phyloP scores from a whole-genome alignment of 2,888 invertebrate species.

The Bombylius discolor region DNA sequence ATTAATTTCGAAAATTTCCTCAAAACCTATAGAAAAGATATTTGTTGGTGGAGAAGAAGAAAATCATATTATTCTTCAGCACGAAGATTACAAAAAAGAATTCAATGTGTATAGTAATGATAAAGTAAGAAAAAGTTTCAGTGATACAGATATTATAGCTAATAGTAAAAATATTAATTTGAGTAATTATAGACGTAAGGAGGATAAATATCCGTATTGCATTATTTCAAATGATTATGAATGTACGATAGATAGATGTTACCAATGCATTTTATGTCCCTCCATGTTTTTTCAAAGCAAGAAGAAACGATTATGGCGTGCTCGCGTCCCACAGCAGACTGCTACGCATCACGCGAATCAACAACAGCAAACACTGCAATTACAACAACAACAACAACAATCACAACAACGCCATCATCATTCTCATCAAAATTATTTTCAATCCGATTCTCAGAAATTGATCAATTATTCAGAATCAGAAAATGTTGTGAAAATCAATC shows the following conservation, averaged over 20 bases:
- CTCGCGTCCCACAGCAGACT: conserved; percentile 30
- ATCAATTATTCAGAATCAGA: too few relatives aligned
- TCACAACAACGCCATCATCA: conserved; percentile 13
- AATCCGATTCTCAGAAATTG: too few relatives aligned
- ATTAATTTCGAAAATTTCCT: conserved; percentile 11
- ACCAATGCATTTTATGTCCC: conserved; percentile 37
- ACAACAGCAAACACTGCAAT: conserved; percentile 19
- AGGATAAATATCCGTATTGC: conserved; percentile 15
- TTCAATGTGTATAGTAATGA: too few relatives aligned
- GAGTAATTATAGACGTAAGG: not conserved
- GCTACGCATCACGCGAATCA: conserved; percentile 1
- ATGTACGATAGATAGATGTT: conserved; percentile 38
- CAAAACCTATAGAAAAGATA: conserved; percentile 11
- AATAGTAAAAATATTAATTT: conserved; percentile 1
- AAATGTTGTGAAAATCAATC: too few relatives aligned
- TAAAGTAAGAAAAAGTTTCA: too few relatives aligned
- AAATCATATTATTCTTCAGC: conserved; percentile 9
- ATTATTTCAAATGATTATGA: conserved; percentile 34
- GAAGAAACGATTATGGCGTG: conserved; percentile 34
- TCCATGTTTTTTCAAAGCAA: conserved; percentile 36
- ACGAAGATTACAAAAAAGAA: conserved; percentile 5
- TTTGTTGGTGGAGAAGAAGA: conserved; percentile 13
- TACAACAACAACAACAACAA: conserved; percentile 29
- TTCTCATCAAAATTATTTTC: not conserved
- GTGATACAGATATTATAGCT: not conserved